Evolutionary conservation across 2,113 vertebrate species (phyloP), one percentile per base, ranked within the genome.

Genomic region (Phainopepla nitens): DNA sequence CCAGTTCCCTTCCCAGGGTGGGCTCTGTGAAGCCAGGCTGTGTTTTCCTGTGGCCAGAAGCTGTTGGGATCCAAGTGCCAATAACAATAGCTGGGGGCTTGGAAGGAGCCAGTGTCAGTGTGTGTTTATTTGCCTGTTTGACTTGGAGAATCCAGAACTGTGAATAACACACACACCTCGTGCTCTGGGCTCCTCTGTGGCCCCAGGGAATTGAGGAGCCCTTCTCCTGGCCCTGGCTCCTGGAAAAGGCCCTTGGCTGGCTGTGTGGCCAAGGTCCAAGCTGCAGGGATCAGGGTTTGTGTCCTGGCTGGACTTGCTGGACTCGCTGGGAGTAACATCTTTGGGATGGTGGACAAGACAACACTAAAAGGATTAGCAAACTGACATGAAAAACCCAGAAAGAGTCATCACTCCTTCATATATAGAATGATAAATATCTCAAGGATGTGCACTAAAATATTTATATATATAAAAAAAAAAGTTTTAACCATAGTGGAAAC

Each of bases 91-190:
- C 10, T 49, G 35, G 68, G 33, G 75, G 61, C 75, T 85, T 68
- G 36, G 69, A 50, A 84, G 70, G 54, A 64, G 61, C 58, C 62
- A 9, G 5, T 57, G 70, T 62, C 42, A 23, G 17, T 16, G 45
- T 56, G 71, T 77, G 60, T 82, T 94, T 88, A 33, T 84, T 90
- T 87, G 61, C 51, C 53, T 89, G 47, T 39, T 82, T 72, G 13
- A 25, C 53, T 89, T 18, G 24, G 23, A 45, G 20, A 16, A 12
- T 49, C 44, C 35, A 44, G 50, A 80, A 9, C 47, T 51, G 68
- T 39, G 66, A 45, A 25, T 50, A 53, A 33, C 22, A 10, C 6
- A 42, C 41, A 13, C 3, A 24, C 50, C n/a, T n/a, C 9, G 5
- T 24, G 60, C 36, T 42, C 31, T 10, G 14, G 62, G 64, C 8